Base-by-base conservation (phyloP, 2,888 invertebrate species). In the Nomada ferruginata region DNA sequence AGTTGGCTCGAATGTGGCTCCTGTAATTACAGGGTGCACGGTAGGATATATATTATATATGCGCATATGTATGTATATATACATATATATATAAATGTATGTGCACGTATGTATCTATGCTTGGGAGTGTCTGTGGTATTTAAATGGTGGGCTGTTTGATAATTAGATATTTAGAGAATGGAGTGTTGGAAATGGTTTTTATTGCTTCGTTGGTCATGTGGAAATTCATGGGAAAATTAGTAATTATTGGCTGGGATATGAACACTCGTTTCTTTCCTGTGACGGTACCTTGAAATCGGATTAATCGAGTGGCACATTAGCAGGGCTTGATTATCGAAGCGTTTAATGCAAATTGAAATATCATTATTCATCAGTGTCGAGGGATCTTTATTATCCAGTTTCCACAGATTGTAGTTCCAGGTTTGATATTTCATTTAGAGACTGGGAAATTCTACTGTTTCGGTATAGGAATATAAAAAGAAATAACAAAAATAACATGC, bases 111-210 rank as follows among this genome's bases (percentile, higher is more conserved):
- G 7, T 36, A 36, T 36, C 36, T 36, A 36, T 36, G 36, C 36
- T 23, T 23, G 3, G 23, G 18, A 13, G 23, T 55, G 55, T 44
- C 18, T 29, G 15, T 59, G 26, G 20, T 47, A 36, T 50, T 59
- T 70, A 36, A 55, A 68, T 23, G 55, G 42, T 47, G 20, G 18
- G 36, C 15, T 29, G 70, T 47, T 50, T 70, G 59, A 60, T 60
- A 59, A 23, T 59, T 18, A 36, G 29, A 70, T 61, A 23, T 36
- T 71, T 61, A 71, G 60, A 60, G 61, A 71, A 55, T 59, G 26
- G 59, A 47, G 20, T 42, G 68, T 42, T 13, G 55, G 18, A 7
- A 10, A 59, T 47, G 15, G 47, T 60, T 0, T 29, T 70, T 70
- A 15, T 59, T 59, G 47, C n/a, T 29, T 20, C 15, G 20, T 47